Evolutionary conservation across 2,113 vertebrate species (phyloP), one percentile per base, ranked within the genome.

Genomic region (Otis tarda): DNA sequence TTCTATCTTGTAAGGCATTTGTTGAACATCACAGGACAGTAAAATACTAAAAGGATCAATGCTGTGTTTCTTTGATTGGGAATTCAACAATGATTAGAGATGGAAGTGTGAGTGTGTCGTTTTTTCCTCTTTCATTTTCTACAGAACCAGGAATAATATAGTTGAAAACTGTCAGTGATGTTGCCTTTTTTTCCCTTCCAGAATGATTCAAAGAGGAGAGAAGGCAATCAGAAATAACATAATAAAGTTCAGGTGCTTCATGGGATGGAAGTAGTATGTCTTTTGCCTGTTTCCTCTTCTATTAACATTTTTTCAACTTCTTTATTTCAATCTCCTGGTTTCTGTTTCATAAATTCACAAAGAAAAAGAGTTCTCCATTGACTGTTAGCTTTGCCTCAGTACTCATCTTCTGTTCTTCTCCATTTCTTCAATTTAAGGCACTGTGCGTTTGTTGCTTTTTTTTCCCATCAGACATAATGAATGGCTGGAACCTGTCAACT

Each of bases 401-500:
- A 1, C 63, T 70, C 45, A 50, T 69, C 41, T 87, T 86, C 79
- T 79, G 14, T 68, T 87, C 33, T 53, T 11, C 74, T 69, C 60
- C 33, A 27, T 78, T 90, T 89, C 43, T 96, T 90, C 77, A 61
- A 84, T 61, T 92, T 86, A 89, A 85, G 68, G 53, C 49, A 79
- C 41, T 7, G 41, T 39, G 39, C 11, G 39, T 2, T 52, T 63
- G 52, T 39, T 55, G 45, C 50, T 65, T 83, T 81, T 30, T 61
- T 76, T 50, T 0, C 75, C 37, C 49, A 49, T 49, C 67, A 79
- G 39, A 49, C 37, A 17, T 74, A 96, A 94, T 63, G 70, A 87
- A 92, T 41, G n/a, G 30, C 67, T 77, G 49, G 82, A 59, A 91
- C 24, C 95, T 93, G 55, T 88, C 82, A 87, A 74, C 49, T 95